Percentiles rank a stretch among this genome's conserved stretches.
Conservation (phyloP, 1,140 invertebrate genomes). For the Chrysopa pallens region DNA sequence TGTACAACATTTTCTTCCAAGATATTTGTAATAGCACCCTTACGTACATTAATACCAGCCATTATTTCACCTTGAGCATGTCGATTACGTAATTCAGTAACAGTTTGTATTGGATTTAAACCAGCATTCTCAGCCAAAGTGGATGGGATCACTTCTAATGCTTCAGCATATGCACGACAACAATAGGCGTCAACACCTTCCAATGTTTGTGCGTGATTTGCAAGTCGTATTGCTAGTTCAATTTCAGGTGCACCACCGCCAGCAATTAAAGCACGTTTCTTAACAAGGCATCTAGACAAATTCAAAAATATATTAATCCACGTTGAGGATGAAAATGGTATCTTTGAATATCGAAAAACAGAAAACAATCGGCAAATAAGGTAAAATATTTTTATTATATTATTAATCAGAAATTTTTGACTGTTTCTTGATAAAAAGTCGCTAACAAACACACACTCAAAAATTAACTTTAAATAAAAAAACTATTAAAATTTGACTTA, state of each 20-base stretch:
- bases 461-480: too few species aligned
- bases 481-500: too few species aligned
- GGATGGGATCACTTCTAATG: conserved; percentile 91
- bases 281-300: conserved; percentile 73
- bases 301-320: too few species aligned
- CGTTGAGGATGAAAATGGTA: too few species aligned
- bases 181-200: conserved; percentile 91
- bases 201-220: conserved; percentile 63
- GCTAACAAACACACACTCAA: too few species aligned
- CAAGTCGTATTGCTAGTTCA: conserved; percentile 74
- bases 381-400: too few species aligned
- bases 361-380: too few species aligned
- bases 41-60: conserved; percentile 93
- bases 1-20: conserved; percentile 95
- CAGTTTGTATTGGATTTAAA: conserved; percentile 92
- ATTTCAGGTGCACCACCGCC: conserved; percentile 97
- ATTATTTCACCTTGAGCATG: conserved; percentile 71
- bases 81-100: conserved; percentile 88
- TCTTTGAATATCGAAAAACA: too few species aligned
- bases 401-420: too few species aligned
- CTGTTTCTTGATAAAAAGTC: too few species aligned
- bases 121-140: conserved; percentile 99
- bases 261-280: conserved; percentile 75
- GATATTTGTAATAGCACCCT: conserved; percentile 91
- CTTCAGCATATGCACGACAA: conserved; percentile 84